Evolutionary conservation across 2,113 vertebrate genomes (phyloP).

Genomic region (Phyllostomus discolor): DNA sequence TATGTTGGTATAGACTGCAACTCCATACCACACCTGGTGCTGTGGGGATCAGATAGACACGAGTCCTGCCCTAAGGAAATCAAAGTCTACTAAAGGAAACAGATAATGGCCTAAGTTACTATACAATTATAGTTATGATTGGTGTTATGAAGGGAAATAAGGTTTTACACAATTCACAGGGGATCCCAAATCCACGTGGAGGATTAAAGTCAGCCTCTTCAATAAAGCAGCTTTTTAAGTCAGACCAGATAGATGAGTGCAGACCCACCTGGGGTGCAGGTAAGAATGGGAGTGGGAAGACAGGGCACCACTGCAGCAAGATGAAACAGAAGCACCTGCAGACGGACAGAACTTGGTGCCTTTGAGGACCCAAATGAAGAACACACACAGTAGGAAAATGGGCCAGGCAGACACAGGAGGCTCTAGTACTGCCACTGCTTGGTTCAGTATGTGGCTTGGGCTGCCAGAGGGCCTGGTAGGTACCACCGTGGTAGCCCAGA

Average conservation of each 20-base stretch:
- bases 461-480: fast-evolving
- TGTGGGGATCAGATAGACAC: background rate
- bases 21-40: background rate
- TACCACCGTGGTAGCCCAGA: fast-evolving
- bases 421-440: background rate
- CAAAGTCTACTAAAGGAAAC: background rate
- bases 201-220: background rate
- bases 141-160: slow-evolving; percentile 24
- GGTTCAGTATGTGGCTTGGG: background rate
- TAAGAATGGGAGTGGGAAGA: background rate
- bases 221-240: background rate
- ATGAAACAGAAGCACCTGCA: background rate
- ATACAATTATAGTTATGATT: slow-evolving; percentile 17
- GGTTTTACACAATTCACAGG: background rate
- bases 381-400: fast-evolving
- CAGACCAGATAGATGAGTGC: background rate
- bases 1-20: fast-evolving
- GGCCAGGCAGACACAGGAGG: background rate
- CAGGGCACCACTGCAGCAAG: fast-evolving
- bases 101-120: slow-evolving; percentile 36
- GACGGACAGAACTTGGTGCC: background rate
- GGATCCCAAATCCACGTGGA: background rate
- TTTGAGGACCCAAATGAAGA: background rate
- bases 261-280: background rate
- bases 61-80: slow-evolving; percentile 13